Conservation (phyloP, 2,888 invertebrate species). For the Ditula angustiorana region DNA sequence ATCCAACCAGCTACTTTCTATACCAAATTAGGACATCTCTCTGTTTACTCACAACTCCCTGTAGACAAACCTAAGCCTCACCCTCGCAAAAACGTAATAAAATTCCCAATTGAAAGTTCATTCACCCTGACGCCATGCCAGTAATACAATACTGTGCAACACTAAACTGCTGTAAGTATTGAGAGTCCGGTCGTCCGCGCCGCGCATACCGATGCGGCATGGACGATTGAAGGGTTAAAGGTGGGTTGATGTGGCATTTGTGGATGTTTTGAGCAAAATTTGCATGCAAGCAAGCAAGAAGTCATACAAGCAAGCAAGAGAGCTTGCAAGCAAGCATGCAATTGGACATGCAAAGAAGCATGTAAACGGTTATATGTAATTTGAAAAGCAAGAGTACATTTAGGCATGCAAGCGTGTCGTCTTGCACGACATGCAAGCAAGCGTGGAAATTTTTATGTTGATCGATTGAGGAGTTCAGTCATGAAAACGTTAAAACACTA, state of each 20-base stretch:
- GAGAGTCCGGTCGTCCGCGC: slow-evolving; percentile 71
- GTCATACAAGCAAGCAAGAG: too few species aligned
- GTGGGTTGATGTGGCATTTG: slow-evolving; percentile 49
- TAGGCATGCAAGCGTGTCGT: too few species aligned
- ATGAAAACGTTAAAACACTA: too few species aligned
- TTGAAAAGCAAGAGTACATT: too few species aligned
- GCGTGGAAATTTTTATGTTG: too few species aligned
- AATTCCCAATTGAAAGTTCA: slow-evolving; percentile 46
- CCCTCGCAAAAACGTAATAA: slow-evolving; percentile 14
- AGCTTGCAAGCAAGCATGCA: too few species aligned
- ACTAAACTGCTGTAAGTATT: slow-evolving; percentile 82
- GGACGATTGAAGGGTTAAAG: slow-evolving; percentile 42
- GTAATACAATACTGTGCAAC: slow-evolving; percentile 77
- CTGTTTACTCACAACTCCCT: slow-evolving; percentile 1
- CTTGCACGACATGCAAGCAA: too few species aligned
- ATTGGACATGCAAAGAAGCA: too few species aligned
- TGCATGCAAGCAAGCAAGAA: too few species aligned
- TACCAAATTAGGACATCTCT: neutral
- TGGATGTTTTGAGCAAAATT: too few species aligned
- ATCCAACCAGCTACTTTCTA: neutral
- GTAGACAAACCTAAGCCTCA: neutral
- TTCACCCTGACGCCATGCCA: slow-evolving; percentile 60
- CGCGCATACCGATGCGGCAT: slow-evolving; percentile 71
- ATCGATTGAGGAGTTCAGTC: too few species aligned
- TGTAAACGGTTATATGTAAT: too few species aligned